Evolutionary conservation across 1,140 invertebrate genomes (phyloP), one percentile per base, ranked within the genome.

Genomic region (Plodia interpunctella): DNA sequence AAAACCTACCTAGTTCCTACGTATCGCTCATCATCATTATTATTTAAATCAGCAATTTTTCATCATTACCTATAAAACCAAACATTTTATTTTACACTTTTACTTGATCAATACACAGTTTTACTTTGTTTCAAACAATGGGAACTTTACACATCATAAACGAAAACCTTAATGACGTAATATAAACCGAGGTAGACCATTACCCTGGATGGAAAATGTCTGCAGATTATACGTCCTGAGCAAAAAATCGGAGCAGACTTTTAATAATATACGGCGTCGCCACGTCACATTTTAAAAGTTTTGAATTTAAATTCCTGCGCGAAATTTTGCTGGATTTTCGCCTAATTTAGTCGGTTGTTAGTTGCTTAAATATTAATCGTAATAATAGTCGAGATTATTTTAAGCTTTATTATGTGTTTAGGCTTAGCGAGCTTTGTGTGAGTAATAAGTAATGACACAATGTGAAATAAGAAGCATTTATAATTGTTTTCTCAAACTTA

Each of bases 261-360:
- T 32, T 44, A 44, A 44, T 44, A 44, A 44, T 44, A 44, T 44
- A 44, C 38, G 13, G 38, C 38, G 38, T 44, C 38, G 38, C 38
- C 13, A 10, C 38, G 38, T 44, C 38, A 44, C 38, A 44, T 44
- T 44, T 44, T 44, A n/a, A 44, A 44, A 44, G 13, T 44, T 44
- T 15, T 44, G 15, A 44, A 44, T 44, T 44, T 15, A 44, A 44
- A 44, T 44, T 15, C 38, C n/a, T 3, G 1, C 15, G 38, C n/a
- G 15, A 44, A 44, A 44, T 44, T 44, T 17, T 44, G 38, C 13
- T 15, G 38, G 15, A 44, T 44, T 44, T 44, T 44, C 5, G 38
- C 3, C 2, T 44, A 44, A 44, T 44, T 44, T 44, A 44, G 13
- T 15, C 5, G 1, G 13, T 44, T 13, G 13, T 44, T 44, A 15